Evolutionary conservation across 1,140 invertebrate genomes (phyloP).

Genomic region (Drosophila baimaii): DNA sequence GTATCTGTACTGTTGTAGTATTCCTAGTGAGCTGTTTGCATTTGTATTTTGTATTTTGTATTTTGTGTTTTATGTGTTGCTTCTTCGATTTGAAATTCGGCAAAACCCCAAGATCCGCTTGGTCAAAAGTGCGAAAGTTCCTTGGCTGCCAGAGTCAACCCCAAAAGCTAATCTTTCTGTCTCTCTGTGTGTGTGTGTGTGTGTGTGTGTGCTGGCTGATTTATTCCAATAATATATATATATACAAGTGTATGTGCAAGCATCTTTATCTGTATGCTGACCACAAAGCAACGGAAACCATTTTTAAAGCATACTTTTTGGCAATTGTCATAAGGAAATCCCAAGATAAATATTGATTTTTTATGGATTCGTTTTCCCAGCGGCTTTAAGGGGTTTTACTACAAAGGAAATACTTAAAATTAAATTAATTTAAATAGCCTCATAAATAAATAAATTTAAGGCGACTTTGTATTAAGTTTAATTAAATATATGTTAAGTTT

Average conservation of each 20-base stretch:
- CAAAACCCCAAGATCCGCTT: slow-evolving; percentile 25
- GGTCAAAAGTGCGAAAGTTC: slow-evolving; percentile 34
- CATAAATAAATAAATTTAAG: no score
- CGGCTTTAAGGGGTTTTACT: no score
- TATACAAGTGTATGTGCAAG: background rate
- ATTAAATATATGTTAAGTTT: no score
- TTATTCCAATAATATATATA: slow-evolving; percentile 25
- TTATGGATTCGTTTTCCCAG: background rate
- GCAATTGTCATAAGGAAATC: background rate
- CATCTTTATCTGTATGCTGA: slow-evolving; percentile 22
- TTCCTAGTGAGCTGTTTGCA: no score
- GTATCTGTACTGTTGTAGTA: slow-evolving; percentile 7
- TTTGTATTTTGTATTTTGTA: slow-evolving; percentile 19
- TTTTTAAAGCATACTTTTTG: slow-evolving; percentile 3
- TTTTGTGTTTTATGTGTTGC: slow-evolving; percentile 40
- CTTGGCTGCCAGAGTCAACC: slow-evolving; percentile 30
- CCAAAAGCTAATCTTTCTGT: slow-evolving; percentile 29
- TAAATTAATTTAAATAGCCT: no score
- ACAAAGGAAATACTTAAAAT: no score
- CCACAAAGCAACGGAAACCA: slow-evolving; percentile 13
- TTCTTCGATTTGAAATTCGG: slow-evolving; percentile 46
- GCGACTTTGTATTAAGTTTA: no score
- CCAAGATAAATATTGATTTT: slow-evolving; percentile 1
- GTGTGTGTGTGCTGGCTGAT: slow-evolving; percentile 20
- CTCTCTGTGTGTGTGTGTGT: background rate